Evolutionary conservation across 2,113 vertebrate species (phyloP).

Genomic region (Phasianus colchicus): DNA sequence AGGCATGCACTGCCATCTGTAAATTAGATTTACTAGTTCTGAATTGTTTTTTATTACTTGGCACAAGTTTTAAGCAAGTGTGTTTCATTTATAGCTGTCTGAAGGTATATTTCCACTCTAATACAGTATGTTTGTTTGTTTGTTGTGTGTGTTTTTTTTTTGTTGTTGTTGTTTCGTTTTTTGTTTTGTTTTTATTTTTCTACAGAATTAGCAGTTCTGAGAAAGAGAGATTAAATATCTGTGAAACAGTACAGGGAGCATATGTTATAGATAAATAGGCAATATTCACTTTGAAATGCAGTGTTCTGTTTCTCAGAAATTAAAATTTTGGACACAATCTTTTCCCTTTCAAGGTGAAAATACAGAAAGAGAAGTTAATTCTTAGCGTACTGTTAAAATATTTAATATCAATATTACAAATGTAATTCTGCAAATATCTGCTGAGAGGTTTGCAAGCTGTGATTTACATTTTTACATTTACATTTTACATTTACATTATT

Average conservation of each 20-base stretch:
- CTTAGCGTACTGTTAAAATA: background rate
- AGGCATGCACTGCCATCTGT: background rate
- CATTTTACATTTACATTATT: too few species aligned
- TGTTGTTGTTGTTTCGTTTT: too few species aligned
- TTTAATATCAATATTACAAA: background rate
- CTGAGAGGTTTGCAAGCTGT: background rate
- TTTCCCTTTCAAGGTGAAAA: background rate
- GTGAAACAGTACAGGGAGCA: background rate
- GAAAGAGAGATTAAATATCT: background rate
- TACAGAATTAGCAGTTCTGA: background rate
- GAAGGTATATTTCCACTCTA: background rate
- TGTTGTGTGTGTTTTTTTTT: background rate
- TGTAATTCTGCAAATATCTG: background rate
- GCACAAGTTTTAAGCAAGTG: background rate
- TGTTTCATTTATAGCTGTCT: conserved; percentile 5
- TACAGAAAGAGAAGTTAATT: background rate
- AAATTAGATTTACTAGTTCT: background rate
- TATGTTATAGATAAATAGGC: background rate
- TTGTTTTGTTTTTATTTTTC: too few species aligned
- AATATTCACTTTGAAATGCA: background rate
- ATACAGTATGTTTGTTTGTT: background rate
- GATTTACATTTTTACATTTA: too few species aligned
- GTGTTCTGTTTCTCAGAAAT: background rate
- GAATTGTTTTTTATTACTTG: background rate
- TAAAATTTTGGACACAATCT: background rate